phyloP scores from a whole-genome alignment of 2,888 invertebrate genomes.

The Thymelicus sylvestris region DNA sequence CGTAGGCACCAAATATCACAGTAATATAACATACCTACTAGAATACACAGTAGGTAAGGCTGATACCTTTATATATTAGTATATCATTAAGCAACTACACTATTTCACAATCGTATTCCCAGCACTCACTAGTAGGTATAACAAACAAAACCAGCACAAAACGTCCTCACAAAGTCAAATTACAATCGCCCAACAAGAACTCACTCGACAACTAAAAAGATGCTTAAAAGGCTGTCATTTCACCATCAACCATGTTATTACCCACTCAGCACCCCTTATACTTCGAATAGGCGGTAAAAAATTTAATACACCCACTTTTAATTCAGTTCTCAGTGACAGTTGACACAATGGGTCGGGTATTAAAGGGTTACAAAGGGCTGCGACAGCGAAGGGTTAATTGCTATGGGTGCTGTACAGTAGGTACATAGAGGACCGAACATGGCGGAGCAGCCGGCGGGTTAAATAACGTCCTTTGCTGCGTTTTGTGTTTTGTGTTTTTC shows the following conservation, averaged over 20 bases:
- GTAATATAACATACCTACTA: too few relatives aligned
- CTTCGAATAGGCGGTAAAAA: conserved; percentile 60
- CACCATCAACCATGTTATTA: conserved; percentile 65
- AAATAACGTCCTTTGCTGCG: conserved; percentile 19
- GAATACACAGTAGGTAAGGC: too few relatives aligned
- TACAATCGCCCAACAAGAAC: conserved; percentile 47
- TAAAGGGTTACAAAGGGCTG: conserved; percentile 78
- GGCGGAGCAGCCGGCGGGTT: conserved; percentile 49
- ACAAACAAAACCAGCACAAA: conserved; percentile 39
- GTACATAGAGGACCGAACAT: conserved; percentile 56
- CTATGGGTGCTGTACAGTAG: conserved; percentile 69
- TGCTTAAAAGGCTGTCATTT: conserved; percentile 70
- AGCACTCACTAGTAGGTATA: not conserved
- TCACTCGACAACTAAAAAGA: conserved; percentile 54
- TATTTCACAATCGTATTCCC: not conserved
- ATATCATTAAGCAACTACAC: too few relatives aligned
- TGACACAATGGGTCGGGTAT: conserved; percentile 74
- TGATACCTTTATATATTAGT: too few relatives aligned
- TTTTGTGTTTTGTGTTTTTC: conserved; percentile 5
- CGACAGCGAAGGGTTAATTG: conserved; percentile 80
- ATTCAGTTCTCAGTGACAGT: conserved; percentile 76
- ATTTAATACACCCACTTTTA: conserved; percentile 77
- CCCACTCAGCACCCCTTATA: conserved; percentile 67
- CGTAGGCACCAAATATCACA: too few relatives aligned
- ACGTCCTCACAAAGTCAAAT: conserved; percentile 50